Percentiles rank a stretch among this genome's conserved stretches.
Evolutionary conservation across 2,888 invertebrate genomes (phyloP).

Genomic region (Latrodectus elegans): DNA sequence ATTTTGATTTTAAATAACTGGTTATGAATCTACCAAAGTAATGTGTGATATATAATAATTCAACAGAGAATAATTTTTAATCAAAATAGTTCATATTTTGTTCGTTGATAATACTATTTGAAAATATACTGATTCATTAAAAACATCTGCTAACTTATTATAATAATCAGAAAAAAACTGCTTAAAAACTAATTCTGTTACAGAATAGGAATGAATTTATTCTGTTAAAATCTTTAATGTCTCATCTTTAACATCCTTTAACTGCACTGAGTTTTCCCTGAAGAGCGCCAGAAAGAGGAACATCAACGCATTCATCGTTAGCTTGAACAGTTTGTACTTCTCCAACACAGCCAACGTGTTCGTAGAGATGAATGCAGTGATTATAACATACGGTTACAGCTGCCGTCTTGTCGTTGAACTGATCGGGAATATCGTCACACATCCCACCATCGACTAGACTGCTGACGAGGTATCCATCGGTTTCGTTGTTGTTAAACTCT

Average conservation of each 20-base stretch:
- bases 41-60: no score
- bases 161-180: background rate
- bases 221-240: background rate
- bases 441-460: slow-evolving; percentile 54
- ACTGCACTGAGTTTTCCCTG: slow-evolving; percentile 44
- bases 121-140: no score
- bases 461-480: slow-evolving; percentile 42
- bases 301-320: slow-evolving; percentile 37
- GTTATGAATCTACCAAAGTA: no score
- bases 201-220: background rate
- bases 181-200: background rate
- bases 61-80: no score
- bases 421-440: slow-evolving; percentile 56
- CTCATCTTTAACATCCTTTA: slow-evolving; percentile 31
- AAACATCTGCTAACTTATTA: no score
- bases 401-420: slow-evolving; percentile 55
- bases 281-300: slow-evolving; percentile 3
- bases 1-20: no score
- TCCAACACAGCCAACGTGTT: slow-evolving; percentile 46
- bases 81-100: no score
- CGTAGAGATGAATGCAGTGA: slow-evolving; percentile 60
- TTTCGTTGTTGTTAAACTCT: slow-evolving; percentile 26
- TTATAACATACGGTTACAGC: slow-evolving; percentile 60
- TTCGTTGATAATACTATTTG: no score
- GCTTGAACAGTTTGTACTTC: slow-evolving; percentile 46